Base-by-base conservation (phyloP, 2,113 vertebrate genomes). In the Bagarius yarrelli region DNA sequence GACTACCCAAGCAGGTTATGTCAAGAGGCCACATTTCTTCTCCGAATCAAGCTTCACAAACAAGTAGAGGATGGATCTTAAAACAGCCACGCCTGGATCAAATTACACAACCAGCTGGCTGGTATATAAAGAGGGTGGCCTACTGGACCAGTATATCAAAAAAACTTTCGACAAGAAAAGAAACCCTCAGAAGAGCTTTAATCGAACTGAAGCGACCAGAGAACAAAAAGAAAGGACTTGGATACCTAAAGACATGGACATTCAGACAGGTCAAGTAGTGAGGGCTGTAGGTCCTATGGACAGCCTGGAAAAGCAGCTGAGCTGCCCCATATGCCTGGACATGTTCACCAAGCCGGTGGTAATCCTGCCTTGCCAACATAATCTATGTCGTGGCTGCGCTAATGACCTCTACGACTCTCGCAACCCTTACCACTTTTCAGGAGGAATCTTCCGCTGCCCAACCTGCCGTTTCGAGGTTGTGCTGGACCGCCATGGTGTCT, bases 301-400 rank as follows among this genome's bases (percentile, higher is more conserved):
- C 86, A 95, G 87, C 83, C 87, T 97, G 91, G 96, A 98, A 91
- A 95, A 94, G 87, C 96, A 98, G 90, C 90, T 97, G 16, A 95
- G 95, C 89, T 98, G 96, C 14, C 96, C 96, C 60, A 96, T 98
- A 84, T 98, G 96, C 89, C 92, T 98, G 86, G 96, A 98, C 85
- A 95, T 96, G 95, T 95, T 98, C 91, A 91, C 89, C 91, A 97
- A 97, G 81, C 96, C 96, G 0, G 96, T 98, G 88, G 95, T 98
- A 60, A 97, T 98, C 90, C 89, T 98, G 67, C 96, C 96, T 0
- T 98, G 96, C 87, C 96, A 98, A 83, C 96, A 98, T 89, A 98
- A 98, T 89, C 93, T 98, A 3, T 97, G 96, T 84, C 93, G 95
- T 78, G 91, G 95, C 86, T 97, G 96, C 32, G 95, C 95, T 90